Evolutionary conservation across 2,888 invertebrate species (phyloP).

Genomic region (Nudaria mundana): DNA sequence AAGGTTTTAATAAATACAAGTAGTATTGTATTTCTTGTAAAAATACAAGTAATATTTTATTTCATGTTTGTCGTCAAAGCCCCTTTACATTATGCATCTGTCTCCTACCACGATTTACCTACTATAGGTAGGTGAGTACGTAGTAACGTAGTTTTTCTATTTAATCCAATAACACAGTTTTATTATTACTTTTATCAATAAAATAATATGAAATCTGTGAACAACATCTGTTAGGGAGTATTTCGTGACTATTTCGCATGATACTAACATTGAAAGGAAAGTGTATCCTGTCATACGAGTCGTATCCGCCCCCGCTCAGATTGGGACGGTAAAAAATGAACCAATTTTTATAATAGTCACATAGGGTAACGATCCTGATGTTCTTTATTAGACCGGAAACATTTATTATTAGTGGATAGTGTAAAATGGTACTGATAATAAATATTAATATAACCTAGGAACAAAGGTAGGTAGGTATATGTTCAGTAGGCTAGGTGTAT

Average conservation of each 20-base stretch:
- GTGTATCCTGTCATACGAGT: conserved; percentile 77
- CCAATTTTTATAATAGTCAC: conserved; percentile 75
- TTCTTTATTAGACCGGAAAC: conserved; percentile 76
- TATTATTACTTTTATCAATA: conserved; percentile 7
- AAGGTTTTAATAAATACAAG: too few relatives aligned
- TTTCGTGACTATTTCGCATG: conserved; percentile 69
- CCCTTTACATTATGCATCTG: too few relatives aligned
- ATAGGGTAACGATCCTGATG: conserved; percentile 58
- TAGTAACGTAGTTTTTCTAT: too few relatives aligned
- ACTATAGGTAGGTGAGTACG: too few relatives aligned
- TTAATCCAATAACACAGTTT: too few relatives aligned
- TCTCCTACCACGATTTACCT: too few relatives aligned
- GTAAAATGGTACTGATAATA: conserved; percentile 48
- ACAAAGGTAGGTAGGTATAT: neutral
- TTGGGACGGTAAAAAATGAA: conserved; percentile 72
- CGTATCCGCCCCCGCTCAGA: conserved; percentile 75
- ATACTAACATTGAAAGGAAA: conserved; percentile 62
- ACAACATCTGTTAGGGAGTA: conserved; percentile 59
- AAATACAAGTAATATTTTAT: too few relatives aligned
- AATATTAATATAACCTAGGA: conserved; percentile 1
- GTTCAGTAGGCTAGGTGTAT: too few relatives aligned
- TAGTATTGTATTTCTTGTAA: too few relatives aligned
- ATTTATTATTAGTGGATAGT: conserved; percentile 65
- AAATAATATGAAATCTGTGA: conserved; percentile 26
- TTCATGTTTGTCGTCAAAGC: too few relatives aligned